A percentile compares a stretch with the other conserved stretches of the same genome.
Conservation (phyloP, 2,797 vertebrate genomes). For the Tadarida brasiliensis region DNA sequence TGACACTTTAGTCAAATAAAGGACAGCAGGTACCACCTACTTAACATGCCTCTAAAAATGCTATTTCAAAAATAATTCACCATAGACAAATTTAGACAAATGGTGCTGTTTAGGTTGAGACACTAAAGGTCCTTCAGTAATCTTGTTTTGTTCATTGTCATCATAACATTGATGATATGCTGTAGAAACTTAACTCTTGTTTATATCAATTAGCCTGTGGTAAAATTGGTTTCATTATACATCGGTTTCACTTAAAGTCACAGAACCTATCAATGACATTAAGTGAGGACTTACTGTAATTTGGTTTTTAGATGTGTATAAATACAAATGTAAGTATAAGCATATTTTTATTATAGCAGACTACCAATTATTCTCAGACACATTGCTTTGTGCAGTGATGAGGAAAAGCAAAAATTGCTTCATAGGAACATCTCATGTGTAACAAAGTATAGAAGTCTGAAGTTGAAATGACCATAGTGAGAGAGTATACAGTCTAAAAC, state of each 20-base stretch:
- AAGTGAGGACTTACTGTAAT: not conserved
- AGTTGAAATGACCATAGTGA: slow-evolving; percentile 54
- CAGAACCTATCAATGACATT: not conserved
- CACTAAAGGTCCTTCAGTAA: not conserved
- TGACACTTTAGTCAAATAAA: slow-evolving; percentile 37
- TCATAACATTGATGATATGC: not conserved
- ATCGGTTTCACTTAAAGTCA: not conserved
- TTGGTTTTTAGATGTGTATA: slow-evolving; percentile 60
- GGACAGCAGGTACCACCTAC: not conserved
- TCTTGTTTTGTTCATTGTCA: not conserved
- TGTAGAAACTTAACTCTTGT: not conserved
- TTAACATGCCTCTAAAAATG: slow-evolving; percentile 44
- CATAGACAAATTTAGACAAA: slow-evolving; percentile 57
- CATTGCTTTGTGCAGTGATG: slow-evolving; percentile 37
- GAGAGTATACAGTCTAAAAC: slow-evolving; percentile 22
- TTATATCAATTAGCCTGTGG: not conserved
- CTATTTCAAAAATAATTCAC: slow-evolving; percentile 61
- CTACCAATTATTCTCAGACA: slow-evolving; percentile 55
- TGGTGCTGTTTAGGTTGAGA: slow-evolving; percentile 51
- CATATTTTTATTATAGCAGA: not conserved
- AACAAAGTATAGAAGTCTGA: slow-evolving; percentile 53
- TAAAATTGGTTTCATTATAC: not conserved
- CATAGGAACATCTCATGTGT: slow-evolving; percentile 41
- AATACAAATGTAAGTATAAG: slow-evolving; percentile 42
- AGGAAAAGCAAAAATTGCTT: slow-evolving; percentile 36